Conservation (phyloP, 2,113 vertebrate genomes). For the Dipodomys spectabilis region DNA sequence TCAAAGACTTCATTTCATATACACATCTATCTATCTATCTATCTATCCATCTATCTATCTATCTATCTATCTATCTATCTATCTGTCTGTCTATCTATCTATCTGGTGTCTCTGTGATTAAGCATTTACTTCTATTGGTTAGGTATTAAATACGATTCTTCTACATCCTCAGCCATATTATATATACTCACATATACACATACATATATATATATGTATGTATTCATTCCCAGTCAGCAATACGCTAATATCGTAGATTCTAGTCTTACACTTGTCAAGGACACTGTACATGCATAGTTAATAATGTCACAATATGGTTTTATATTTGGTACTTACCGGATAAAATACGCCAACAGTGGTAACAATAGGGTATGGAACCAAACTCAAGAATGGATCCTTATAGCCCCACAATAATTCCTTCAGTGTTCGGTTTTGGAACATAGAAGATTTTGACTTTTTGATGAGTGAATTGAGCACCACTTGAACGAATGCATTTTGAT, state of each 20-base stretch:
- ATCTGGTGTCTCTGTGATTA: too few relatives aligned
- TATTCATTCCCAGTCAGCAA: background rate
- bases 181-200: too few relatives aligned
- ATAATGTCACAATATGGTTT: background rate
- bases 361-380: conserved; percentile 72
- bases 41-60: too few relatives aligned
- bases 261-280: background rate
- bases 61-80: too few relatives aligned
- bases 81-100: too few relatives aligned
- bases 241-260: background rate
- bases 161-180: too few relatives aligned
- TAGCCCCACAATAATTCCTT: conserved; percentile 96
- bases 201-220: too few relatives aligned
- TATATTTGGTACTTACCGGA: conserved; percentile 86
- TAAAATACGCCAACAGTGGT: conserved; percentile 88
- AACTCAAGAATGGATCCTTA: conserved; percentile 87
- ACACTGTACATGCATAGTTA: background rate
- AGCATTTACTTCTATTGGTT: too few relatives aligned
- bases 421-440: conserved; percentile 92
- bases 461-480: conserved; percentile 80
- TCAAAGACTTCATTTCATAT: too few relatives aligned
- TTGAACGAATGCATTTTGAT: conserved; percentile 64
- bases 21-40: too few relatives aligned
- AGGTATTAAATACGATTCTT: too few relatives aligned
- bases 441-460: conserved; percentile 82